Conservation (phyloP, 2,113 vertebrate genomes). For the Mobula birostris region DNA sequence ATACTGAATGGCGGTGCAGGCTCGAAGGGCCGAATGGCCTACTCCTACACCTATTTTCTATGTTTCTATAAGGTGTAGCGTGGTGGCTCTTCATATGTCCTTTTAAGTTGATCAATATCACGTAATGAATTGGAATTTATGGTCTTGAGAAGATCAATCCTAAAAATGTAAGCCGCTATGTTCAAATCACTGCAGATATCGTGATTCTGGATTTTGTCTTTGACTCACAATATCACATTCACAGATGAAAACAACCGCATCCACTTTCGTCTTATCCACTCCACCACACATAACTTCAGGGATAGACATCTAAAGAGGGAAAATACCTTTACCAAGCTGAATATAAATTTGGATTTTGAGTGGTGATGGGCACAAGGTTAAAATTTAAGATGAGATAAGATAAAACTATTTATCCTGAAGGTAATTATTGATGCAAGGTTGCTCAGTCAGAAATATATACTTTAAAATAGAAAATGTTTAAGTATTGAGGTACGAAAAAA, state of each 20-base stretch:
- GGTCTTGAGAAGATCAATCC: background rate
- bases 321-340: background rate
- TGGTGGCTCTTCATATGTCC: background rate
- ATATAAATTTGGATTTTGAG: background rate
- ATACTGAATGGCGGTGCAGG: too few species aligned
- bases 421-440: too few species aligned
- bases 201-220: background rate
- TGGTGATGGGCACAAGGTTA: background rate
- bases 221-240: too few species aligned
- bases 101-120: background rate
- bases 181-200: background rate
- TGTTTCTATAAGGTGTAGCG: too few species aligned
- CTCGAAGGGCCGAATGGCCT: too few species aligned
- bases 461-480: too few species aligned
- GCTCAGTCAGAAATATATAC: too few species aligned
- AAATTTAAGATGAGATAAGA: background rate
- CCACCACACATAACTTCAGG: background rate
- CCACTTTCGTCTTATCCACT: background rate
- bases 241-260: too few species aligned
- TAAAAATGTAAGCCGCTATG: background rate
- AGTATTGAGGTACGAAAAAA: too few species aligned
- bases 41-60: too few species aligned
- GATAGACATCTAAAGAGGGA: background rate
- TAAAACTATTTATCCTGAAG: too few species aligned
- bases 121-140: background rate